These are phyloP conservation scores for Ernsta delagoae DNA, from an alignment of 2,888 invertebrate species.

Conservation along the genomic window DNA sequence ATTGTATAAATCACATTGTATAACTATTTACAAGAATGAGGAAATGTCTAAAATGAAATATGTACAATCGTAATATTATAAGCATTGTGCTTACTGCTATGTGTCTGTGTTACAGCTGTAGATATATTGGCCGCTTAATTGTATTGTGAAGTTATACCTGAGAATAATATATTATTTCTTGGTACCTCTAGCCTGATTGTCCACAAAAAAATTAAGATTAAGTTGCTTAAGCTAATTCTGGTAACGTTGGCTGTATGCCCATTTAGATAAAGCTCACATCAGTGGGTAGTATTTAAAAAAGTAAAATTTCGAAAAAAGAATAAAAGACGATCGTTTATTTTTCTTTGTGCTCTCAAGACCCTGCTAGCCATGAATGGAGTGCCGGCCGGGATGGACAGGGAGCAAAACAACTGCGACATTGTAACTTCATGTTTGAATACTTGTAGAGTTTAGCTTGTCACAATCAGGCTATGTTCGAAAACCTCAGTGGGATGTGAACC, in stretches of 20 bases:
- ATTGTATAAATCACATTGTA: too few relatives aligned
- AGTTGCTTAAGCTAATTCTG: not conserved
- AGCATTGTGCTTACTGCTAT: not conserved
- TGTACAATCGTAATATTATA: not conserved
- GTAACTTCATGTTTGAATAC: conserved; percentile 60
- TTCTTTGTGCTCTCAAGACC: conserved; percentile 73
- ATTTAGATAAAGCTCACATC: not conserved
- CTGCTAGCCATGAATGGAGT: conserved; percentile 80
- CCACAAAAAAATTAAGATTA: not conserved
- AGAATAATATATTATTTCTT: too few relatives aligned
- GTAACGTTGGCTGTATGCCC: not conserved
- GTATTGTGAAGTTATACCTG: too few relatives aligned
- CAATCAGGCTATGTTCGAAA: conserved; percentile 82
- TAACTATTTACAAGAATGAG: not conserved
- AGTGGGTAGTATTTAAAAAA: not conserved
- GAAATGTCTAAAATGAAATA: not conserved
- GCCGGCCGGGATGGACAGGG: conserved; percentile 68
- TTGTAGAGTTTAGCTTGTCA: conserved; percentile 69
- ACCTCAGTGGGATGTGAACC: conserved; percentile 54
- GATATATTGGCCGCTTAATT: conserved; percentile 21
- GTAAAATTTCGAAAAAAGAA: not conserved
- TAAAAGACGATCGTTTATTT: conserved; percentile 55
- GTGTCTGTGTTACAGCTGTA: not conserved
- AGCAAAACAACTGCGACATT: conserved; percentile 71
- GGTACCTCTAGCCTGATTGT: conserved; percentile 34